Evolutionary conservation across 2,888 invertebrate genomes (phyloP).

Genomic region (Auanema freiburgensis): DNA sequence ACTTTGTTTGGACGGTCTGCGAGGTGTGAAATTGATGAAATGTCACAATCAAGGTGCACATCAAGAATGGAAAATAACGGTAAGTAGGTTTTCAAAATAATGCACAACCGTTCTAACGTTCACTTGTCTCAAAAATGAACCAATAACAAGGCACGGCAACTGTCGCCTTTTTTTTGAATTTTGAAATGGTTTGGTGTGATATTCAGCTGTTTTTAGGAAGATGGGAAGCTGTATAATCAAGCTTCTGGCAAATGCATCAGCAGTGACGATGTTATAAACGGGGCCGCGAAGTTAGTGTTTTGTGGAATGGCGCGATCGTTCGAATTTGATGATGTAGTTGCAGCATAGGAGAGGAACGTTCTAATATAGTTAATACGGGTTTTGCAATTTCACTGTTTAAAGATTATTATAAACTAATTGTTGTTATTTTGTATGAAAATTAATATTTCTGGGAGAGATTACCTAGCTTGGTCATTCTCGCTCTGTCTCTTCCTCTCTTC

Average conservation of each 20-base stretch:
- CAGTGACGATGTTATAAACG: constrained; percentile 21
- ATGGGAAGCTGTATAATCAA: constrained; percentile 34
- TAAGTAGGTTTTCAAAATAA: constrained; percentile 15
- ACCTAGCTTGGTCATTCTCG: no score
- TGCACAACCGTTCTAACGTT: no score
- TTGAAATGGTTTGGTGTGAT: neutral
- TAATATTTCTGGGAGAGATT: no score
- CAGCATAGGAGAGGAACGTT: no score
- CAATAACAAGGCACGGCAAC: neutral
- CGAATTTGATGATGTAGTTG: constrained; percentile 21
- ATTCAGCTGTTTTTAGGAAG: constrained; percentile 29
- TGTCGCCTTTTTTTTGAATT: neutral
- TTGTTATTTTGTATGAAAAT: no score
- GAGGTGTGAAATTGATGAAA: constrained; percentile 78
- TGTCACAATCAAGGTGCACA: constrained; percentile 88
- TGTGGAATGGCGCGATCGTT: constrained; percentile 27
- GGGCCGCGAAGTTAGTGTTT: constrained; percentile 24
- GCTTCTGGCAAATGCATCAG: constrained; percentile 29
- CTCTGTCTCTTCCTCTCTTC: no score
- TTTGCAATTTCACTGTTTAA: no score
- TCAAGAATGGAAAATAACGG: constrained; percentile 80
- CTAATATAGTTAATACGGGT: no score
- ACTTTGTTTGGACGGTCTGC: constrained; percentile 75
- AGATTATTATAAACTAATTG: no score
- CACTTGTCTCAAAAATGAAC: neutral